These are phyloP conservation scores for Poeciliopsis infans DNA, from an alignment of 2,797 vertebrate genomes.

Conservation along the genomic window DNA sequence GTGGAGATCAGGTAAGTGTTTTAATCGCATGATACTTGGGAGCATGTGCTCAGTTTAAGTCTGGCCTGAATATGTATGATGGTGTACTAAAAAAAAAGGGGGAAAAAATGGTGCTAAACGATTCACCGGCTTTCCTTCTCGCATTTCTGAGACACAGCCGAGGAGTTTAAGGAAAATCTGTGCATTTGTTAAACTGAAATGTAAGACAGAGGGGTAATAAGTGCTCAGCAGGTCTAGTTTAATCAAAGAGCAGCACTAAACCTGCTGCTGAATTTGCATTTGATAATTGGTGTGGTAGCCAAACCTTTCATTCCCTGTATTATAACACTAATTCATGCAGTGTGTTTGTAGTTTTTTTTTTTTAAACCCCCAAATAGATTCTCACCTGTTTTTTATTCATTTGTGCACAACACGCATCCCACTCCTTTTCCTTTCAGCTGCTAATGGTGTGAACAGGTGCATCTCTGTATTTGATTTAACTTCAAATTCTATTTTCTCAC, in stretches of 20 bases:
- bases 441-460: slow-evolving; percentile 62
- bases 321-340: slow-evolving; percentile 55
- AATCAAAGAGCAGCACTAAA: slow-evolving; percentile 62
- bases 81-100: slow-evolving; percentile 8
- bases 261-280: slow-evolving; percentile 73
- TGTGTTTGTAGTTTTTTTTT: slow-evolving; percentile 45
- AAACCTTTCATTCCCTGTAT: slow-evolving; percentile 64
- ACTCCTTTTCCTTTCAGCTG: slow-evolving; percentile 52
- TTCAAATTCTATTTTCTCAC: slow-evolving; percentile 43
- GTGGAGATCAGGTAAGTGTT: slow-evolving; percentile 74
- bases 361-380: slow-evolving; percentile 17
- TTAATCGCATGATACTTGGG: slow-evolving; percentile 71
- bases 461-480: slow-evolving; percentile 52
- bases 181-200: slow-evolving; percentile 52
- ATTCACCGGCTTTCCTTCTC: slow-evolving; percentile 44
- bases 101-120: slow-evolving; percentile 35
- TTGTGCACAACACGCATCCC: slow-evolving; percentile 35
- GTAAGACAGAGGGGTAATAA: slow-evolving; percentile 35
- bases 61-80: slow-evolving; percentile 61
- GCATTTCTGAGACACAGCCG: slow-evolving; percentile 33
- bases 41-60: slow-evolving; percentile 52
- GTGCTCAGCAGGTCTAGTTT: slow-evolving; percentile 53
- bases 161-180: slow-evolving; percentile 53
- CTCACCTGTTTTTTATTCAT: slow-evolving; percentile 55
- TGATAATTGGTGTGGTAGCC: slow-evolving; percentile 69